Conservation (phyloP, 2,888 invertebrate species). For the Cryptocephalus moraei region DNA sequence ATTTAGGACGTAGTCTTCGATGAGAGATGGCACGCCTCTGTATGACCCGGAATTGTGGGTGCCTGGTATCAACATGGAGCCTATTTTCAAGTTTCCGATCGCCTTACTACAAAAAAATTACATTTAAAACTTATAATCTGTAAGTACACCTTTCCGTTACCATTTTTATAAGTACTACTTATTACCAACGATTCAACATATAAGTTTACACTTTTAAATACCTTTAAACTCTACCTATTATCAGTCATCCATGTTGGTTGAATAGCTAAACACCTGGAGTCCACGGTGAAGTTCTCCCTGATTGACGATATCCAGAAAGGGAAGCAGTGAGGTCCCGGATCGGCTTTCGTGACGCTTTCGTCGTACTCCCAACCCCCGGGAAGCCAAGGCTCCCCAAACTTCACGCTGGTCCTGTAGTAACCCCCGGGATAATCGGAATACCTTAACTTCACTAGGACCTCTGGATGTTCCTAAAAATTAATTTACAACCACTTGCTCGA, state of each 20-base stretch:
- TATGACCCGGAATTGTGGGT: constrained; percentile 58
- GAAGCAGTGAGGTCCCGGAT: constrained; percentile 48
- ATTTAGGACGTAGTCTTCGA: constrained; percentile 41
- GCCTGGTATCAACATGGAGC: constrained; percentile 54
- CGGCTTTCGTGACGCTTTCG: constrained; percentile 25
- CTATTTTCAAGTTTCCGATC: constrained; percentile 48
- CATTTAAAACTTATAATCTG: not conserved
- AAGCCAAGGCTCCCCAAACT: constrained; percentile 45
- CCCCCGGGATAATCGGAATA: constrained; percentile 37
- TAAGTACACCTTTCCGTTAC: not conserved
- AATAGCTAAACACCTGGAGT: constrained; percentile 64
- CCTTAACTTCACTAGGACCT: constrained; percentile 34
- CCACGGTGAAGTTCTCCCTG: constrained; percentile 44
- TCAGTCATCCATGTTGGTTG: constrained; percentile 82
- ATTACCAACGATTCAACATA: not conserved
- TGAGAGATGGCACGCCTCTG: constrained; percentile 41
- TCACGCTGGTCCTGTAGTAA: constrained; percentile 42
- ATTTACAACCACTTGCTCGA: not conserved
- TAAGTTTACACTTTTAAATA: constrained; percentile 20
- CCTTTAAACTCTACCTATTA: constrained; percentile 36
- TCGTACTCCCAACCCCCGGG: constrained; percentile 51
- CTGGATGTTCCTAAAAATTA: constrained; percentile 36
- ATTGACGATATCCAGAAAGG: constrained; percentile 64
- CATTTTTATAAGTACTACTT: not conserved
- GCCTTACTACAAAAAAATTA: constrained; percentile 37